Evolutionary conservation across 2,113 vertebrate genomes (phyloP).

Genomic region (Rhizomys pruinosus): DNA sequence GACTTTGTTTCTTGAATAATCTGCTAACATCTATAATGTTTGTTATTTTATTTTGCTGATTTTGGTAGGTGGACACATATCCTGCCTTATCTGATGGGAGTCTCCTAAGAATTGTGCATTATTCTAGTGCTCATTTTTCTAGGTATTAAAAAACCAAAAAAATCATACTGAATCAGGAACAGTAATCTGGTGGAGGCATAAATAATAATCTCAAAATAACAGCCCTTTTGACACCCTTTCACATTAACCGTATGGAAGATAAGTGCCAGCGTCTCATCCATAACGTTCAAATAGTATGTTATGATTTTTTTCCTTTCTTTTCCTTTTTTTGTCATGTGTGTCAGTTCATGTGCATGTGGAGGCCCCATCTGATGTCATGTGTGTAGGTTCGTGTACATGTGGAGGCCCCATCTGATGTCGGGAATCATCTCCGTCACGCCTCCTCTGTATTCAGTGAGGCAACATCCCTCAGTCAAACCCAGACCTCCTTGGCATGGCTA

Average conservation of each 20-base stretch:
- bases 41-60: constrained; percentile 47
- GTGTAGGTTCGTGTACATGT: too few species aligned
- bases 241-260: constrained; percentile 42
- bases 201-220: constrained; percentile 52
- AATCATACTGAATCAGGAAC: neutral
- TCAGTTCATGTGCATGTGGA: fast-evolving
- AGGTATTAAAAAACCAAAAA: constrained; percentile 40
- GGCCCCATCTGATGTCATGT: neutral
- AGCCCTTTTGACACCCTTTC: constrained; percentile 50
- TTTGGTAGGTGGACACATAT: neutral
- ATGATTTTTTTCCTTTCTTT: neutral
- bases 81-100: constrained; percentile 13
- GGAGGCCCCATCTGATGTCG: neutral
- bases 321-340: neutral
- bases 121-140: constrained; percentile 16
- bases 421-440: too few species aligned
- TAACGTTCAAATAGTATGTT: constrained; percentile 36
- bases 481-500: neutral
- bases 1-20: constrained; percentile 39
- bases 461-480: neutral
- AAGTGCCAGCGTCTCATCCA: neutral
- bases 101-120: constrained; percentile 50
- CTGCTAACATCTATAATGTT: neutral
- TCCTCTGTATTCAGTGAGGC: neutral
- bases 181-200: constrained; percentile 51